Evolutionary conservation across 2,888 invertebrate genomes (phyloP), one percentile per base, ranked within the genome.

Genomic region (Brachypalpus laphriformis): DNA sequence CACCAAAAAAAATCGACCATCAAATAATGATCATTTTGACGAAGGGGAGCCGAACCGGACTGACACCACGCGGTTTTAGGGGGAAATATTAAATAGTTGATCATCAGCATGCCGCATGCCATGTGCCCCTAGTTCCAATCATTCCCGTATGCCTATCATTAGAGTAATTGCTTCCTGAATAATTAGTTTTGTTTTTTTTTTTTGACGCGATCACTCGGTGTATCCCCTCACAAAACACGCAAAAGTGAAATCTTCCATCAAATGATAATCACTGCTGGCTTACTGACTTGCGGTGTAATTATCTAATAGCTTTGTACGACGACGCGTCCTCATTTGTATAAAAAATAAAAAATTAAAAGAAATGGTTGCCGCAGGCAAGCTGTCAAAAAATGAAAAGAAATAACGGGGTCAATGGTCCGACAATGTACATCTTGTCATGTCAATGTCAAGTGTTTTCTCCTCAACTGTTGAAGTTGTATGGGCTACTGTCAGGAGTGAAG

Each of bases 121-220:
- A 34, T 42, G 61, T 63, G 83, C 78, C 74, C 37, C 66, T 40
- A 59, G 37, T 54, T 57, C 78, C 56, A 72, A 83, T 68, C 49
- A 51, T 49, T 65, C 63, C 68, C 22, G 63, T 31, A 40, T 74
- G 74, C 45, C 56, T 45, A 57, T 83, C 80, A 65, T 70, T 65
- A 74, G 57, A 57, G 63, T 78, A 78, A 83, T 83, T 83, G 74
- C 80, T 83, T 83, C 83, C 83, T 83, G 80, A 83, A 83, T 80
- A 80, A 83, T 83, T 83, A 75, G 40, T 49, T 63, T 78, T 78
- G 57, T 45, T 70, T 59, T 63, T 66, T 78, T 65, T 37, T 63
- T 70, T 57, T 66, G 59, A 72, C 63, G 42, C 74, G 80, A 75
- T 74, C 74, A 47, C 47, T 25, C 51, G 42, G 37, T 66, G 45